A percentile compares a stretch with the other conserved stretches of the same genome.
Evolutionary conservation across 2,113 vertebrate species (phyloP).

Genomic region (Phylloscopus trochiloides): DNA sequence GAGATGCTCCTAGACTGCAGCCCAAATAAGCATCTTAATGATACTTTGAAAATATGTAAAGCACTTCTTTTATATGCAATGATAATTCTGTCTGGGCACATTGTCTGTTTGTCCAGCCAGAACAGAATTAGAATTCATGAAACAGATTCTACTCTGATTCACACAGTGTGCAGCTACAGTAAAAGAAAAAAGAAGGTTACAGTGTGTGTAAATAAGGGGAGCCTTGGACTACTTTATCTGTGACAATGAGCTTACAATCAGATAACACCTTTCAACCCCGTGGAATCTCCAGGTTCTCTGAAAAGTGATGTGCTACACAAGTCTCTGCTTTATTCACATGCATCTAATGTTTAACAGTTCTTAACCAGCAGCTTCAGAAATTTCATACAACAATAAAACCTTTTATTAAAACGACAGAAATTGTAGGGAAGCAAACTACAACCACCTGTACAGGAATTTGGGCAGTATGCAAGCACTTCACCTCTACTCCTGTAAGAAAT

Average conservation of each 20-base stretch:
- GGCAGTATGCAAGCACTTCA: not conserved
- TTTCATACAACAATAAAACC: not conserved
- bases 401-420: not conserved
- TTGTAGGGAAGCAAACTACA: not conserved
- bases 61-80: conserved; percentile 39
- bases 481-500: not conserved
- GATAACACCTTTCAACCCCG: not conserved
- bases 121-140: conserved; percentile 39
- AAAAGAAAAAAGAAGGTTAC: not conserved
- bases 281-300: not conserved
- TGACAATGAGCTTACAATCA: not conserved
- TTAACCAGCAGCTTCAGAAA: not conserved
- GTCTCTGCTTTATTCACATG: not conserved
- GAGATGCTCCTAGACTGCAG: conserved; percentile 36
- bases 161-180: not conserved
- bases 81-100: conserved; percentile 19
- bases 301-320: not conserved
- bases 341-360: not conserved
- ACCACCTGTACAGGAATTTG: not conserved
- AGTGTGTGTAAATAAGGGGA: not conserved
- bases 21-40: conserved; percentile 51
- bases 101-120: conserved; percentile 44
- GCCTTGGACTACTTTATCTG: not conserved
- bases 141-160: not conserved
- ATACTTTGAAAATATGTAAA: conserved; percentile 50